Evolutionary conservation across 2,888 invertebrate genomes (phyloP).

Genomic region (Branchellion lobata): DNA sequence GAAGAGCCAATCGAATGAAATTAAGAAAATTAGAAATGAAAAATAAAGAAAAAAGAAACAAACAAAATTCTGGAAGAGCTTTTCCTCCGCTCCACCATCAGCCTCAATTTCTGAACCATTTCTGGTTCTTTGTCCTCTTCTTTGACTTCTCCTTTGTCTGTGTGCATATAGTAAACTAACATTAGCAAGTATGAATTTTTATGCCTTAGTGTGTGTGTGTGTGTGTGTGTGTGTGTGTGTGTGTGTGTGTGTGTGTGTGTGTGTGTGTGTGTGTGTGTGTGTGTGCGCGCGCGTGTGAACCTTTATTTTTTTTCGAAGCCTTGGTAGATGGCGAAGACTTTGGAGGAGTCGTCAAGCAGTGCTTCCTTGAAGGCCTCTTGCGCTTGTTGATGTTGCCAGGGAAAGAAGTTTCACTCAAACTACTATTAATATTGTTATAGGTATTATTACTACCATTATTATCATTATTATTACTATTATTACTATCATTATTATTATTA

Average conservation of each 20-base stretch:
- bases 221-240: conserved; percentile 47
- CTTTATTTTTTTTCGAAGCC: conserved; percentile 41
- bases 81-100: conserved; percentile 7
- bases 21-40: no score
- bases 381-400: no score
- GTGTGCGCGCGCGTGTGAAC: conserved; percentile 1
- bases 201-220: conserved; percentile 48
- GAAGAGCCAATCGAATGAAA: no score
- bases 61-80: conserved; percentile 4
- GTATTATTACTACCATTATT: no score
- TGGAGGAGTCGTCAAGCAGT: no score
- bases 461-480: no score
- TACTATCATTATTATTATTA: no score
- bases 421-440: no score
- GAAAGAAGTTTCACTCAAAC: no score
- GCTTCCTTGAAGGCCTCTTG: no score
- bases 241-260: conserved; percentile 40
- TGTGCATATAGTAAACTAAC: conserved; percentile 11
- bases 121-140: conserved; percentile 13
- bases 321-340: background rate
- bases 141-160: background rate
- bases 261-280: conserved; percentile 22
- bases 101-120: conserved; percentile 7
- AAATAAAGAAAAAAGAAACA: no score
- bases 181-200: conserved; percentile 47